Evolutionary conservation across 2,888 invertebrate genomes (phyloP).

Genomic region (Lampropteryx suffumata): DNA sequence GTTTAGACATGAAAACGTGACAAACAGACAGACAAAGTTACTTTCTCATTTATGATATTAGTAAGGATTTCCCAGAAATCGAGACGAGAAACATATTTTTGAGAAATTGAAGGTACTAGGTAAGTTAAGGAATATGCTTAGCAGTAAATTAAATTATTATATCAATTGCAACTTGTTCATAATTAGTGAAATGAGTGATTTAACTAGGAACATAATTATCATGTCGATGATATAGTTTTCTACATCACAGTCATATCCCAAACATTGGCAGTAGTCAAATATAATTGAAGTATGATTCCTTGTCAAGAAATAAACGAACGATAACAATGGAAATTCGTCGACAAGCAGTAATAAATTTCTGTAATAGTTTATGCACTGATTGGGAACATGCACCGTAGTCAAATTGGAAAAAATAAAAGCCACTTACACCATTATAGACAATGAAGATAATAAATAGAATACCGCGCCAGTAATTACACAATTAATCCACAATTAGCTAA

Average conservation of each 20-base stretch:
- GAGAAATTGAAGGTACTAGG: slow-evolving; percentile 3
- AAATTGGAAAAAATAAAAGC: background rate
- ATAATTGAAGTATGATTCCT: background rate
- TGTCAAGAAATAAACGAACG: background rate
- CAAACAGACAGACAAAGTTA: no score
- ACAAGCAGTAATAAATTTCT: no score
- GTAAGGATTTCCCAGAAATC: slow-evolving; percentile 2
- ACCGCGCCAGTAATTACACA: slow-evolving; percentile 8
- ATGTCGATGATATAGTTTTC: background rate
- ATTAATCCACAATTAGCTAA: slow-evolving; percentile 15
- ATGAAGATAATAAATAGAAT: slow-evolving; percentile 3
- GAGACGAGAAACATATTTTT: background rate
- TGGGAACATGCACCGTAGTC: no score
- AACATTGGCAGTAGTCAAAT: no score
- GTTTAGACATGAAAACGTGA: no score
- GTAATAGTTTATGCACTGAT: no score
- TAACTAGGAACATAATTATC: background rate
- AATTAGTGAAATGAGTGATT: background rate
- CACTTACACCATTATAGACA: slow-evolving; percentile 25
- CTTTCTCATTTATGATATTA: no score
- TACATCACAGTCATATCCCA: no score
- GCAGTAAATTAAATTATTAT: no score
- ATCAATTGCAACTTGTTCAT: background rate
- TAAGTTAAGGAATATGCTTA: no score
- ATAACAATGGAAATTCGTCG: background rate